These are phyloP conservation scores for Meriones unguiculatus DNA, from an alignment of 2,113 vertebrate genomes.

Conservation along the genomic window DNA sequence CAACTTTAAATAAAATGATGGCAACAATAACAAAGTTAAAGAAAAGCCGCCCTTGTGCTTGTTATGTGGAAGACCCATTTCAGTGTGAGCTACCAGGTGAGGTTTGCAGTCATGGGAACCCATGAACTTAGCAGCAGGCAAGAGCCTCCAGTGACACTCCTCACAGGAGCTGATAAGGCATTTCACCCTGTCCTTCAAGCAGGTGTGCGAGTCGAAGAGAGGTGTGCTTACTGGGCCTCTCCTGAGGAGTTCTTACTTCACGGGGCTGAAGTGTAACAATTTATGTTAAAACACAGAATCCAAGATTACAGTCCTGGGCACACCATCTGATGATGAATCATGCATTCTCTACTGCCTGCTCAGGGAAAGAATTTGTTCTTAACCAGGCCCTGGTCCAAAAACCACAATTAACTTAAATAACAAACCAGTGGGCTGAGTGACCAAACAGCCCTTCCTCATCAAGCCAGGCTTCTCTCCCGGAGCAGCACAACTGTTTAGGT, in stretches of 20 bases:
- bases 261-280: conserved; percentile 13
- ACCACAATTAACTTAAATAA: conserved; percentile 72
- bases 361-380: conserved; percentile 57
- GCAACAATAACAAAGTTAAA: neutral
- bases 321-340: conserved; percentile 50
- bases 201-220: neutral
- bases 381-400: neutral
- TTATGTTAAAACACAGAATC: conserved; percentile 51
- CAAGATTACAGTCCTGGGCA: conserved; percentile 26
- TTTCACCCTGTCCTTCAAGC: neutral
- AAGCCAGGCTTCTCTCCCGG: conserved; percentile 86
- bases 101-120: neutral
- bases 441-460: conserved; percentile 82
- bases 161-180: neutral
- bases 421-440: conserved; percentile 77
- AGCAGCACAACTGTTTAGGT: conserved; percentile 86
- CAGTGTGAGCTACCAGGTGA: neutral
- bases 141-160: neutral
- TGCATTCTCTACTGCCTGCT: conserved; percentile 49
- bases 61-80: neutral
- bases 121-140: neutral
- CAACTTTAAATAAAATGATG: neutral
- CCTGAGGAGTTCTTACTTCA: conserved; percentile 58
- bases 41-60: neutral
- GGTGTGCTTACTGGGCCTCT: neutral